Base-by-base conservation (phyloP, 2,113 vertebrate genomes). In the Embiotoca jacksoni region DNA sequence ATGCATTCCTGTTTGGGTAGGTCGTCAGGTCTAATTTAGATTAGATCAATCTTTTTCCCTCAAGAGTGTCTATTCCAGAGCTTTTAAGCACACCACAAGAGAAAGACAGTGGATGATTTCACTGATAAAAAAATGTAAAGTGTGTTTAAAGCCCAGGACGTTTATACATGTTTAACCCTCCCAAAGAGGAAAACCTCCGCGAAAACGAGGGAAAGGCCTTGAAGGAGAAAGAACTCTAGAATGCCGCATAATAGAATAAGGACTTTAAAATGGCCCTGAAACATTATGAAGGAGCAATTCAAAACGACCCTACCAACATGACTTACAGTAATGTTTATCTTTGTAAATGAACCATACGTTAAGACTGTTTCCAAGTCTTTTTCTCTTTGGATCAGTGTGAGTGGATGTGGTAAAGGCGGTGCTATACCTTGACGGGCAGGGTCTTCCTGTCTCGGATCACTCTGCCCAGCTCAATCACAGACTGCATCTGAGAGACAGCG, bases 371-470 rank as follows among this genome's bases (percentile, higher is more conserved):
- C 23, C 23, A 23, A 23, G 23, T 23, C 23, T 23, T 23, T 23
- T 23, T 23, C 23, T 23, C 23, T 23, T 23, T 23, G 23, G 23
- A 23, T 23, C 1, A 44, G 71, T 32, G 2, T 36, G 46, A 72
- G 37, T 37, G 30, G 32, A 55, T 10, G 15, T 14, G 39, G 30
- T 73, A 9, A 67, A 75, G 54, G 7, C 47, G 70, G 64, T 65
- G 47, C 60, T 91, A 80, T 82, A 99, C 98, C 96, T 99, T 99
- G 82, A 99, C 95, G 7, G 98, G 98, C 79, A 99, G 95, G 4
- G 97, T 98, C 92, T 95, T 99, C 57, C 98, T 95, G 94, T 99
- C 98, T 85, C 98, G 92, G 87, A 99, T 99, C 88, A 99, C 97
- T 86, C 98, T 93, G 36, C 98, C 98, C 71, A 99, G 95, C 90